phyloP scores from a whole-genome alignment of 1,140 invertebrate genomes.

The Chionoecetes opilio region DNA sequence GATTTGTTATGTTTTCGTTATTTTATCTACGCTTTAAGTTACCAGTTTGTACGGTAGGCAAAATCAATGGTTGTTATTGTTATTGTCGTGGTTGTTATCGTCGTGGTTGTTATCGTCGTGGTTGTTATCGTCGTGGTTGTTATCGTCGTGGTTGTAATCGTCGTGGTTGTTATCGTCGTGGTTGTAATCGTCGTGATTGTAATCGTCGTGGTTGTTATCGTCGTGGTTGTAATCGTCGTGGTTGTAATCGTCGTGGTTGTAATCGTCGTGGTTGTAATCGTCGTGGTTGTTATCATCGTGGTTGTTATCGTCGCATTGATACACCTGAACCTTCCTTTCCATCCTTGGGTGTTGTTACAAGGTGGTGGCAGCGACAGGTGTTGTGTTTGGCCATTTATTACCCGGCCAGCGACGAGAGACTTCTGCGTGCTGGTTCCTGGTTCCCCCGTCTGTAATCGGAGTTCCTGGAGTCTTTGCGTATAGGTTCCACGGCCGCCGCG shows the following conservation, averaged over 20 bases:
- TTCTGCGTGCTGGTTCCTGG: background rate
- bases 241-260: background rate
- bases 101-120: no score
- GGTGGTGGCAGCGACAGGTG: background rate
- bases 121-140: background rate
- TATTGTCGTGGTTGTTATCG: no score
- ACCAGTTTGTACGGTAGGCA: no score
- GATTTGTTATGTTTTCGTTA: no score
- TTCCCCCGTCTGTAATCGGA: background rate
- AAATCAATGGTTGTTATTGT: no score
- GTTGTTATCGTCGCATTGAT: background rate
- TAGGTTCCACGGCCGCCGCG: background rate
- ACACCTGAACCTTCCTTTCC: background rate
- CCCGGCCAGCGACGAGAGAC: background rate
- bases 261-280: background rate
- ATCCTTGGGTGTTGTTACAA: background rate
- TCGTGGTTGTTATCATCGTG: background rate
- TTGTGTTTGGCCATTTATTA: conserved; percentile 20
- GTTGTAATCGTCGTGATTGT: background rate
- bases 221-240: background rate
- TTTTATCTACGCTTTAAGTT: no score
- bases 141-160: background rate
- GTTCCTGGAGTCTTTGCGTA: conserved; percentile 1
- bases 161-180: background rate
- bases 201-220: background rate